phyloP scores from a whole-genome alignment of 2,888 invertebrate genomes.

The Sussaba pulchella region DNA sequence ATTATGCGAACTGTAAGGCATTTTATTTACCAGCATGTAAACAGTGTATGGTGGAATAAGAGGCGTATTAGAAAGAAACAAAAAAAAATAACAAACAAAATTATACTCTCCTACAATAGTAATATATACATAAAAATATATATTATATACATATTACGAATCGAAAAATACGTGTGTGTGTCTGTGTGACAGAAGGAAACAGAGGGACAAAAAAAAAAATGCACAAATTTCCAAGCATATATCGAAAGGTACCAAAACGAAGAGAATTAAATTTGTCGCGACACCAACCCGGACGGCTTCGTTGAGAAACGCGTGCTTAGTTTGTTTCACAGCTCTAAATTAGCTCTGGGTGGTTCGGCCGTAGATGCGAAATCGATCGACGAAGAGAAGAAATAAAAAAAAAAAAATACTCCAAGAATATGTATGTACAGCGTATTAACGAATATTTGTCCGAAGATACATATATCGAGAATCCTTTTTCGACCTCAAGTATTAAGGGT shows the following conservation, averaged over 20 bases:
- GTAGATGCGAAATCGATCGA: slow-evolving; percentile 49
- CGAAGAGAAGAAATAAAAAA: slow-evolving; percentile 48
- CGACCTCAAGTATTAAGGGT: slow-evolving; percentile 82
- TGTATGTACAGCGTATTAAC: slow-evolving; percentile 82
- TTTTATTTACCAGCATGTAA: slow-evolving; percentile 69
- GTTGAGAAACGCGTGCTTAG: slow-evolving; percentile 63
- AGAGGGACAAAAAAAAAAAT: slow-evolving; percentile 10
- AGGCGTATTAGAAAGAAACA: slow-evolving; percentile 67
- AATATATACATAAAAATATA: slow-evolving; percentile 65
- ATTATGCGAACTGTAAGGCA: slow-evolving; percentile 68
- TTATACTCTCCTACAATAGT: slow-evolving; percentile 65
- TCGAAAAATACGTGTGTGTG: slow-evolving; percentile 58
- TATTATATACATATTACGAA: slow-evolving; percentile 65
- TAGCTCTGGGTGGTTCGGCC: slow-evolving; percentile 57
- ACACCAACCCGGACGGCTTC: slow-evolving; percentile 54
- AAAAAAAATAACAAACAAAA: slow-evolving; percentile 46
- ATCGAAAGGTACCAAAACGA: slow-evolving; percentile 52
- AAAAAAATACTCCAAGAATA: slow-evolving; percentile 80
- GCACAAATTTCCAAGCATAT: slow-evolving; percentile 55
- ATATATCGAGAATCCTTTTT: slow-evolving; percentile 80
- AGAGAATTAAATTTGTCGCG: slow-evolving; percentile 45
- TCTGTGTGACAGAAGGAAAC: no score
- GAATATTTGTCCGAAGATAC: slow-evolving; percentile 80
- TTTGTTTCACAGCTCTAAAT: slow-evolving; percentile 73
- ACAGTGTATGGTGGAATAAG: slow-evolving; percentile 69